Base-by-base conservation (phyloP, 2,113 vertebrate species). In the Acanthisitta chloris region DNA sequence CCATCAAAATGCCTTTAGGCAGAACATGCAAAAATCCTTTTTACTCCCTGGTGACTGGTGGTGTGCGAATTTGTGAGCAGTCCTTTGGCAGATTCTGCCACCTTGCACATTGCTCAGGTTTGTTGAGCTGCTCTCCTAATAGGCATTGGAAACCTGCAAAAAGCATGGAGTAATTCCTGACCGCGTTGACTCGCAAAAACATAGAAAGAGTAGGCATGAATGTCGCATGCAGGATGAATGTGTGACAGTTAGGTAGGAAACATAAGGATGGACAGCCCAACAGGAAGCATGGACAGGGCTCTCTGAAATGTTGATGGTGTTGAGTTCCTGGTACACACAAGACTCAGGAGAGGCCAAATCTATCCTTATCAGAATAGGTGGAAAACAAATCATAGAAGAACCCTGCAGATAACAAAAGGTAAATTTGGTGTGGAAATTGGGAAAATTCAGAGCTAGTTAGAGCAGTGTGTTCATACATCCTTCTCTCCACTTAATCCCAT, bases 241-340 rank as follows among this genome's bases (percentile, higher is more conserved):
- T 13, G 14, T n/a, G n/a, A 23, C 5, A 1, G 5, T 23, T 62
- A 7, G 7, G 36, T 36, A 40, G 64, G 84, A 57, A 84, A 40
- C 0, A 0, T 8, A 15, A 42, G 14, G 62, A 16, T 25, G 15
- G 24, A 31, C 4, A 51, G 24, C 40, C 12, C 2, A 4, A 36
- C 28, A 49, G 28, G 34, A 81, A 25, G 4, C 0, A 0, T 26
- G 59, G 61, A 13, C 3, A 5, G 15, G 2, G 4, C 3, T 34
- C 18, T 81, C 24, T 58, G n/a, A 43, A n/a, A 4, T 58, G 33
- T 51, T 29, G 31, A 14, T 73, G 58, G 1, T 28, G 18, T 65
- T n/a, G 43, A 43, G 29, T 10, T 82, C 31, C 58, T 72, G 31
- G 12, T 38, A 51, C 6, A 4, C 40, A 34, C 33, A 72, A 26